A percentile compares a stretch with the other conserved stretches of the same genome.
These are phyloP conservation scores for Ernsta delagoae DNA, from an alignment of 2,888 invertebrate genomes.

Conservation along the genomic window DNA sequence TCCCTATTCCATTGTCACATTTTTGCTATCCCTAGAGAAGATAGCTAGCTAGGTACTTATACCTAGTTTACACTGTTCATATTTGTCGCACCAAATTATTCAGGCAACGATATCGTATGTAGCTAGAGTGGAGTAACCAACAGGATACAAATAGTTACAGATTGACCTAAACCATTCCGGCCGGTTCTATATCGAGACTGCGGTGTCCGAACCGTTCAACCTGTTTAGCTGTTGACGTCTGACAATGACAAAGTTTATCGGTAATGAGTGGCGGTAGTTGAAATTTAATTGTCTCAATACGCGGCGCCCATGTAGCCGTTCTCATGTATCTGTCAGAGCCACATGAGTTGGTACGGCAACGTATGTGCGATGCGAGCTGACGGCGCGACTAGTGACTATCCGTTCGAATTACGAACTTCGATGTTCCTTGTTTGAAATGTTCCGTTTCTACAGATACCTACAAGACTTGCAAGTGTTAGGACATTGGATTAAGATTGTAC, in stretches of 20 bases:
- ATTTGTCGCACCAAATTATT: neutral
- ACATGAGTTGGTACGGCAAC: constrained; percentile 13
- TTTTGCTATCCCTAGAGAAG: neutral
- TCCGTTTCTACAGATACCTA: neutral
- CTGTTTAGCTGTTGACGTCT: constrained; percentile 34
- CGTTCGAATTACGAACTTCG: constrained; percentile 22
- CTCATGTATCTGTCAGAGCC: constrained; percentile 29
- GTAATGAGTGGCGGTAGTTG: constrained; percentile 36
- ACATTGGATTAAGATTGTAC: too few species aligned
- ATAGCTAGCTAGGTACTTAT: too few species aligned
- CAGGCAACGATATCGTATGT: constrained; percentile 7
- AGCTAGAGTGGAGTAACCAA: constrained; percentile 11
- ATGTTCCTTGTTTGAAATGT: constrained; percentile 11
- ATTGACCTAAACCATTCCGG: constrained; percentile 36
- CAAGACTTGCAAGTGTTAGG: too few species aligned
- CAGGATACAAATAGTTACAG: constrained; percentile 34
- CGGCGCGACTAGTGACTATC: constrained; percentile 17
- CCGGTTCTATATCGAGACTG: constrained; percentile 33
- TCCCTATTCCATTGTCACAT: neutral
- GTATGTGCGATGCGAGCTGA: constrained; percentile 25
- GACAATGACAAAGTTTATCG: constrained; percentile 35
- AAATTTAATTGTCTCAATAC: constrained; percentile 34
- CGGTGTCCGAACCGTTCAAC: constrained; percentile 30
- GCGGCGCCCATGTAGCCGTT: constrained; percentile 24
- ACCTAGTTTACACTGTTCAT: neutral